Evolutionary conservation across 2,888 invertebrate genomes (phyloP).

Genomic region (Myopa testacea): DNA sequence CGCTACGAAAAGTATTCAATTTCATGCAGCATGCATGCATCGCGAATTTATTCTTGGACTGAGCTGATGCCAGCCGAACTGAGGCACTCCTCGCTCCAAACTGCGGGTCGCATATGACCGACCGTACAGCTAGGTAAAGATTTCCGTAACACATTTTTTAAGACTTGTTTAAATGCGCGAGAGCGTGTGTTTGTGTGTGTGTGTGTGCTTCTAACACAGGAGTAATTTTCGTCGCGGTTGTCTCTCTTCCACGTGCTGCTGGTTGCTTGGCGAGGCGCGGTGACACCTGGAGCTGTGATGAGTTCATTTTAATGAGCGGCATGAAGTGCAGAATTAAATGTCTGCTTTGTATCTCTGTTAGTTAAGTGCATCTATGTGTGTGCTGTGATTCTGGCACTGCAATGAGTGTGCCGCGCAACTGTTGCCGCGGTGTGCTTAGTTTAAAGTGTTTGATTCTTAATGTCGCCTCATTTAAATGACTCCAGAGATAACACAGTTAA

Average conservation of each 20-base stretch:
- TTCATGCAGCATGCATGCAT: neutral
- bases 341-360: neutral
- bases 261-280: neutral
- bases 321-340: conserved; percentile 34
- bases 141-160: neutral
- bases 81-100: neutral
- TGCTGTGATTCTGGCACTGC: conserved; percentile 7
- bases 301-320: conserved; percentile 35
- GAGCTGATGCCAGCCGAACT: no score
- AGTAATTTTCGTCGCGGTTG: neutral
- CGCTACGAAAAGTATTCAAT: neutral
- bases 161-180: neutral
- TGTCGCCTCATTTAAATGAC: conserved; percentile 31
- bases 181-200: neutral
- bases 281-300: neutral
- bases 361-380: neutral
- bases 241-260: neutral
- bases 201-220: neutral
- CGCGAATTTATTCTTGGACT: no score
- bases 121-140: neutral
- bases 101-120: neutral
- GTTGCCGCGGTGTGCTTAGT: conserved; percentile 7
- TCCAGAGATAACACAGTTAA: neutral
- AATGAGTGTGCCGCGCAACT: conserved; percentile 12
- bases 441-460: conserved; percentile 25